Evolutionary conservation across 1,140 invertebrate genomes (phyloP), one percentile per base, ranked within the genome.

Genomic region (Spodoptera litura): DNA sequence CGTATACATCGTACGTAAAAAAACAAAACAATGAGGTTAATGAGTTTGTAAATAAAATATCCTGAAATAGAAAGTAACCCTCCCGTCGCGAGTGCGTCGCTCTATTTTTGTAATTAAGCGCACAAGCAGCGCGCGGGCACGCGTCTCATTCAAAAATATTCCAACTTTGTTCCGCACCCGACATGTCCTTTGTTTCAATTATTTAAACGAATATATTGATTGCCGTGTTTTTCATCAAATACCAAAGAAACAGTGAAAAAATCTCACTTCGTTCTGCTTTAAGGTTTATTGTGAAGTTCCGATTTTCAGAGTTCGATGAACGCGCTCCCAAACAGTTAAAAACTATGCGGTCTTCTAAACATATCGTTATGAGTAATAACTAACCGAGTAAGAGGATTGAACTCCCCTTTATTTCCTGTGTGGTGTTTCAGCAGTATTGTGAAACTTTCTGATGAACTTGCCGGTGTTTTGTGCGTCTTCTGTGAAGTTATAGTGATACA

Each of bases 281-380:
- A 31, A 31, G 27, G 53, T 35, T 56, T 35, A 71, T 38, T 56
- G 44, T 38, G 76, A 82, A 68, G 83, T 84, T 84, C 79, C 83
- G 76, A 85, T 91, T 89, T 84, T 84, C 79, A 84, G 76, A 85
- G 93, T 89, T 90, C 88, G 84, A 27, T 89, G 93, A 93, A 89
- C 93, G 81, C 71, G 83, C 64, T 49, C 15, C 61, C n/a, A 58
- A 77, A 77, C 62, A 68, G 27, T 52, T 56, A 66, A 68, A 77
- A 56, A 77, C 73, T 77, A 83, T 84, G 85, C 85, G 85, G 87
- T 89, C 79, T 70, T 86, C 91, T 94, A 93, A 92, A 94, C 87
- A 93, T 92, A 85, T 82, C 85, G 74, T 82, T 86, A 84, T 93
- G 90, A 93, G 82, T 91, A 92, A 92, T 81, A 44, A 81, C 83